Base-by-base conservation (phyloP, 23 tunicate species). In the Trididemnum miniatum region DNA sequence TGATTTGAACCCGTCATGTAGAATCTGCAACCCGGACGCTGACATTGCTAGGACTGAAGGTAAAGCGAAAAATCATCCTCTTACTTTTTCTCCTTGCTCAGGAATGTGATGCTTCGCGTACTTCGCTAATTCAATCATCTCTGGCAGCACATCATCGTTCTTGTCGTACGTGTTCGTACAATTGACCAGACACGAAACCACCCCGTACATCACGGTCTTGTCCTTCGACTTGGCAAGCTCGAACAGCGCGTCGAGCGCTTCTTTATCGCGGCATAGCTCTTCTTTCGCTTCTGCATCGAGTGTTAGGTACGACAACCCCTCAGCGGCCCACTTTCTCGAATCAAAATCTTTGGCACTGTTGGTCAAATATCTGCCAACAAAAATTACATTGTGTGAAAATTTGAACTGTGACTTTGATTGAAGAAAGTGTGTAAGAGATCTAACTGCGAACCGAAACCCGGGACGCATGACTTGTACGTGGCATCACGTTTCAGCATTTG, bases 71-170 rank as follows among this genome's bases (percentile, higher is more conserved):
- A n/a, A n/a, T n/a, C n/a, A n/a, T n/a, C n/a, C 27, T 7, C 75
- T 79, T 37, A 92, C 97, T 71, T 93, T 95, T 52, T 86, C 92
- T 37, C 90, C 96, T 59, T 95, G 88, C 76, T 95, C 99, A 26
- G 99, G 99, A 22, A 95, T 90, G 59, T 95, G 99, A 38, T 95
- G 99, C 64, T 95, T 95, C 20, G 99, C 85, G 83, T 89, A 95
- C 51, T 90, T 89, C 23, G 99, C 99, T 31, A 95, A 80, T 57
- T 95, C 96, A 3, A 89, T 86, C 99, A 95, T 95, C 67, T 95
- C 99, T 4, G 95, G 96, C 1, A 89, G 35, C 23, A 87, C 84
- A 9, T 95, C 99, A 12, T 95, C 99, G 24, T 87, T 85, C 66
- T 95, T 90, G 65, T 95, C 99, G 73, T 90, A 95, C 0, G 99